Evolutionary conservation across 2,888 invertebrate species (phyloP).

Genomic region (Ferrisia virgata): DNA sequence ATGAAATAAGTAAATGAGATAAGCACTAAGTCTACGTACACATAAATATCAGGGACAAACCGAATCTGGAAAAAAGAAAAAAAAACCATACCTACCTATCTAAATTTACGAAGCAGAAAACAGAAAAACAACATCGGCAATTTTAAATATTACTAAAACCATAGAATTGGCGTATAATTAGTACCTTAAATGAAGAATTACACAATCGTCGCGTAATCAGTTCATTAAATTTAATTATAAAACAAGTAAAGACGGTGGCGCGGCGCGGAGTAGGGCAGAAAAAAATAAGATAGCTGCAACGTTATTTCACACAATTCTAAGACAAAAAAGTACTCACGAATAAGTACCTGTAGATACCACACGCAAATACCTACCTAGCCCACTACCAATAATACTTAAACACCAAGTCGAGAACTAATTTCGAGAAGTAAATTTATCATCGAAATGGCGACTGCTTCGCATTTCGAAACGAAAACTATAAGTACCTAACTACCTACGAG

Average conservation of each 20-base stretch:
- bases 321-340: too few species aligned
- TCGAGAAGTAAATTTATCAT: not conserved
- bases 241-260: not conserved
- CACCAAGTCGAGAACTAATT: not conserved
- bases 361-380: too few species aligned
- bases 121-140: not conserved
- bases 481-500: too few species aligned
- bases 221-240: slow-evolving; percentile 1
- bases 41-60: too few species aligned
- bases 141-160: not conserved
- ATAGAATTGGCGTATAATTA: not conserved
- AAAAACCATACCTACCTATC: not conserved
- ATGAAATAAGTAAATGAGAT: too few species aligned
- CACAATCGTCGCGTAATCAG: slow-evolving; percentile 14
- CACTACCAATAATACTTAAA: too few species aligned
- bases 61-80: not conserved
- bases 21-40: too few species aligned
- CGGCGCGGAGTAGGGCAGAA: not conserved
- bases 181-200: not conserved
- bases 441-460: not conserved
- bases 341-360: too few species aligned
- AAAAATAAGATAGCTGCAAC: not conserved
- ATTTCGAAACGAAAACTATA: too few species aligned
- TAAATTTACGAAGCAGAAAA: too few species aligned
- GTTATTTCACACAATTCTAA: not conserved